Evolutionary conservation across 2,113 vertebrate species (phyloP).

Genomic region (Cryptotis parvus): DNA sequence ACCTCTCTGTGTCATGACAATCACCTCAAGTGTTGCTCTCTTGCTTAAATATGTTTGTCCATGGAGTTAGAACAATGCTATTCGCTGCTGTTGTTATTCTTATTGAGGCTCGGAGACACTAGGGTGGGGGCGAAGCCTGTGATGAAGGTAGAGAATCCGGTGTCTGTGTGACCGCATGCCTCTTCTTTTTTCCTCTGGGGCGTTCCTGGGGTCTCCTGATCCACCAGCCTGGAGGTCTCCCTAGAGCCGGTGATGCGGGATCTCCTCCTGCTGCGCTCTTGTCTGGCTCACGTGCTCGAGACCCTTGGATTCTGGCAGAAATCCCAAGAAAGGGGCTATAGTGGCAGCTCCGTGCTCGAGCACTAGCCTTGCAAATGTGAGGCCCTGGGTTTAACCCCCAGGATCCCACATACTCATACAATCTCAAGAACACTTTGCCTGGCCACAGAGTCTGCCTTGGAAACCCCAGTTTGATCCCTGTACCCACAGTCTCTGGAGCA

Average conservation of each 20-base stretch:
- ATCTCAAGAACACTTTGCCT: too few species aligned
- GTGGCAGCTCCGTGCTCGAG: too few species aligned
- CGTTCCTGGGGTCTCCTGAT: neutral
- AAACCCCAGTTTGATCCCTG: too few species aligned
- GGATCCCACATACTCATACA: too few species aligned
- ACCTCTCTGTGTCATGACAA: neutral
- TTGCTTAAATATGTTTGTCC: neutral
- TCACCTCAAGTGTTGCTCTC: neutral
- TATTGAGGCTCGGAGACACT: neutral
- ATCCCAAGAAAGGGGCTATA: too few species aligned
- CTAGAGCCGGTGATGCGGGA: neutral
- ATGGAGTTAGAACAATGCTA: neutral
- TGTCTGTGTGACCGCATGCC: neutral
- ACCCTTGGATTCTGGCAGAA: too few species aligned
- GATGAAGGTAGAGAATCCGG: neutral
- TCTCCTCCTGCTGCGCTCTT: neutral
- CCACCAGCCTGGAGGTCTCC: neutral
- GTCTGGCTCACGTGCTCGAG: too few species aligned
- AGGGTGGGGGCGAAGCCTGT: neutral
- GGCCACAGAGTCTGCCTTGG: too few species aligned
- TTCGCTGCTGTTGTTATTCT: neutral
- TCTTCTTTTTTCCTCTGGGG: neutral
- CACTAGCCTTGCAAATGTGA: too few species aligned
- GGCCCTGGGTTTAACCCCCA: too few species aligned
- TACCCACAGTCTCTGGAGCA: too few species aligned